Percentiles rank a stretch among this genome's conserved stretches.
These are phyloP conservation scores for Platichthys flesus DNA, from an alignment of 2,113 vertebrate species.

Conservation along the genomic window DNA sequence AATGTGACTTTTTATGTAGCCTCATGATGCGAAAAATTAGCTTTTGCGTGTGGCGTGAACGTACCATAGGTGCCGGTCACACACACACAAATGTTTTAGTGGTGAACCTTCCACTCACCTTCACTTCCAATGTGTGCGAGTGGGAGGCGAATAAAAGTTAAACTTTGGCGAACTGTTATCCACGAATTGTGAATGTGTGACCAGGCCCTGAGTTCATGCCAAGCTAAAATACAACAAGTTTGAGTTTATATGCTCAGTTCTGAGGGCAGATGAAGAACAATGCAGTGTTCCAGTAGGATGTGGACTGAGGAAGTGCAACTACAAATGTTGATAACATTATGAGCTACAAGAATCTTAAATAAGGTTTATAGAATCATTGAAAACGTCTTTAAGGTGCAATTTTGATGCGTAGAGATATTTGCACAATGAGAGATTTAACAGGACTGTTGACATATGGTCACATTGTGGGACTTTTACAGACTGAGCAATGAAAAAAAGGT, in stretches of 20 bases:
- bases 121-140: too few species aligned
- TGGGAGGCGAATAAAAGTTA: too few species aligned
- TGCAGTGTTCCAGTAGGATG: slow-evolving; percentile 24
- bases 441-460: background rate
- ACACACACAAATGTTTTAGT: too few species aligned
- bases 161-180: background rate
- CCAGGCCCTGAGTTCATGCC: background rate
- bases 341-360: background rate
- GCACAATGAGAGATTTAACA: background rate
- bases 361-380: background rate
- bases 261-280: slow-evolving; percentile 22
- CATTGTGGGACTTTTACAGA: too few species aligned
- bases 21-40: too few species aligned
- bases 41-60: too few species aligned
- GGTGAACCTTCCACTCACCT: too few species aligned
- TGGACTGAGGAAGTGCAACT: slow-evolving; percentile 29
- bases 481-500: too few species aligned
- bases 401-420: background rate
- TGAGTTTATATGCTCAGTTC: background rate
- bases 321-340: slow-evolving; percentile 18
- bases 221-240: background rate
- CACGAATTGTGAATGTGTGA: background rate
- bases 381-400: background rate
- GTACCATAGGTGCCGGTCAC: too few species aligned
- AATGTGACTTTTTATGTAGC: too few species aligned